phyloP scores from a whole-genome alignment of 2,888 invertebrate genomes.

The Griposia aprilina region DNA sequence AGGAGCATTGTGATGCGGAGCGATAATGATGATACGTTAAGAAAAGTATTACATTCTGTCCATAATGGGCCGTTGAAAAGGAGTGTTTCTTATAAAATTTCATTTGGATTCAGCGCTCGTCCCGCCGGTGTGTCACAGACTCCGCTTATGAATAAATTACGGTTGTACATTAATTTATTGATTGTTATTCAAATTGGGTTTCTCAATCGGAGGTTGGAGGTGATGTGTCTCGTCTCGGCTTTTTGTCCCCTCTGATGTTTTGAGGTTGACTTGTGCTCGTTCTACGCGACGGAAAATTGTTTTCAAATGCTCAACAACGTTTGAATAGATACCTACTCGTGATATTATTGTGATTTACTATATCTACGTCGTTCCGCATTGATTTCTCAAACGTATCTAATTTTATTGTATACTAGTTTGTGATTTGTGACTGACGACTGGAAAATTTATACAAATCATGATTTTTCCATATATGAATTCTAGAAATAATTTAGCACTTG shows the following conservation, averaged over 20 bases:
- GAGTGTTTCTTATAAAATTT: conserved; percentile 88
- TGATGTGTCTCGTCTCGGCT: conserved; percentile 84
- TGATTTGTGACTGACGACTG: conserved; percentile 78
- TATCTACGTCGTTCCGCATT: conserved; percentile 76
- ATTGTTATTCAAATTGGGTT: conserved; percentile 90
- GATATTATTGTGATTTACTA: conserved; percentile 70
- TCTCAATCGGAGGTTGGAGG: conserved; percentile 90
- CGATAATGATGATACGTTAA: conserved; percentile 89
- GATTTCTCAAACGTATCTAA: conserved; percentile 78
- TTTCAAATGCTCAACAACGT: conserved; percentile 75
- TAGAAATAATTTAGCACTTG: conserved; percentile 28
- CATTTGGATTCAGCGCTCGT: conserved; percentile 89
- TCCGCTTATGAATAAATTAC: conserved; percentile 88
- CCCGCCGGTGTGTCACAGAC: conserved; percentile 82
- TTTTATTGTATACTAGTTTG: conserved; percentile 72
- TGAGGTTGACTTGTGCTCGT: conserved; percentile 80
- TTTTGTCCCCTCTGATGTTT: conserved; percentile 81
- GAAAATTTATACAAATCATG: conserved; percentile 74
- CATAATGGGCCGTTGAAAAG: conserved; percentile 86
- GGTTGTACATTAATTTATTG: conserved; percentile 89
- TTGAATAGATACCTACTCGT: conserved; percentile 71
- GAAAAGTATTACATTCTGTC: conserved; percentile 87
- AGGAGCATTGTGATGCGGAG: conserved; percentile 84
- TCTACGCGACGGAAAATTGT: conserved; percentile 79
- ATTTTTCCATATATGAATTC: conserved; percentile 40